A percentile compares a stretch with the other conserved stretches of the same genome.
phyloP scores from a whole-genome alignment of 2,113 vertebrate species.

The Aspiorhynchus laticeps region DNA sequence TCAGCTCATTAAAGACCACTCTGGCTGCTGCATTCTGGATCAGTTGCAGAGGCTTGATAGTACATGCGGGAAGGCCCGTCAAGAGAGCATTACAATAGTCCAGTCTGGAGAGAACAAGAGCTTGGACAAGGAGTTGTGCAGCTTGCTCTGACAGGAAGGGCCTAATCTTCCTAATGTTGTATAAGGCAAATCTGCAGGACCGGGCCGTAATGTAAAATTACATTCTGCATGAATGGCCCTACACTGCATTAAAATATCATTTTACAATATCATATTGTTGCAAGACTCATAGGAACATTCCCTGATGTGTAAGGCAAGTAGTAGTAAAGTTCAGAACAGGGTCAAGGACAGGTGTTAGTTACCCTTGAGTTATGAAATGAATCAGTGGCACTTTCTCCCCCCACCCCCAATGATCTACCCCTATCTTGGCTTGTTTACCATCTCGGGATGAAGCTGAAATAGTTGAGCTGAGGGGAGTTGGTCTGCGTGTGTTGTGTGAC shows the following conservation, averaged over 20 bases:
- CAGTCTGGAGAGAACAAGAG: too few species aligned
- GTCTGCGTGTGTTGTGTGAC: not conserved
- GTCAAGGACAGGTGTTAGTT: slow-evolving; percentile 11
- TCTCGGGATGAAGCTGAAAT: not conserved
- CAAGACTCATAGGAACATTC: not conserved
- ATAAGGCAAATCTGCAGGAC: too few species aligned
- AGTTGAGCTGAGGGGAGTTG: slow-evolving; percentile 2
- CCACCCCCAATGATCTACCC: not conserved
- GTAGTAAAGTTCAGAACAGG: not conserved
- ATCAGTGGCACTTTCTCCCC: not conserved
- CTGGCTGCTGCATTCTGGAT: too few species aligned
- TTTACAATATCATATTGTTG: not conserved
- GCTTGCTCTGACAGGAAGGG: too few species aligned
- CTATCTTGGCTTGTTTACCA: slow-evolving; percentile 42
- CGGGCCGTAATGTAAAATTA: not conserved
- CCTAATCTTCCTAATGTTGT: too few species aligned
- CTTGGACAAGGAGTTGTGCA: too few species aligned
- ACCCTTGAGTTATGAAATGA: slow-evolving; percentile 2
- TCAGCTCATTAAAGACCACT: too few species aligned
- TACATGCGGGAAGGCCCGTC: too few species aligned
- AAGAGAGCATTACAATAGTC: too few species aligned
- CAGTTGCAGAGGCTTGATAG: too few species aligned
- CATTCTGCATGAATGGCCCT: not conserved
- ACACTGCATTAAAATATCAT: not conserved
- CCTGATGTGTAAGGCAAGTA: not conserved